Conservation (phyloP, 2,113 vertebrate genomes). For the Microtus montanus region DNA sequence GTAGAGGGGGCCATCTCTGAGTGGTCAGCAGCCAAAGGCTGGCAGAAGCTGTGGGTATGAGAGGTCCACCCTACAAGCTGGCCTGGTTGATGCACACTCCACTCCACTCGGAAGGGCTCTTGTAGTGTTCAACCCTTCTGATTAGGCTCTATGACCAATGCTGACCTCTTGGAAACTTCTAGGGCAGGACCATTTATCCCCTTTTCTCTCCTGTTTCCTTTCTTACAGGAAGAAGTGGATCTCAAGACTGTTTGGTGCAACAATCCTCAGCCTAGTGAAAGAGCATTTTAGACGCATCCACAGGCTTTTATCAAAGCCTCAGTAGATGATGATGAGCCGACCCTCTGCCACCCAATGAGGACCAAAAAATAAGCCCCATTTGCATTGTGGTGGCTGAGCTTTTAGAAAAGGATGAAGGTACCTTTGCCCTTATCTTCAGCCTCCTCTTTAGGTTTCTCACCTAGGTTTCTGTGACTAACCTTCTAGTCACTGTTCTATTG, state of each 20-base stretch:
- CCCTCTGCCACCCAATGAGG: neutral
- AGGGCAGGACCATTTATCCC: neutral
- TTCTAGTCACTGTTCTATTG: neutral
- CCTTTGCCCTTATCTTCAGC: neutral
- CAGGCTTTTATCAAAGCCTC: neutral
- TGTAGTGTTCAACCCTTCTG: neutral
- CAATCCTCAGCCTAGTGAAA: neutral
- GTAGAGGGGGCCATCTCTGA: neutral
- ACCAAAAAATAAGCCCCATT: neutral
- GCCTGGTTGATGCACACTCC: fast-evolving
- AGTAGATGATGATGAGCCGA: neutral
- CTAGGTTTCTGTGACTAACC: neutral
- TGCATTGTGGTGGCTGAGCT: no score
- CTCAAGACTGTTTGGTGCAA: neutral
- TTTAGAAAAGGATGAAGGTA: neutral
- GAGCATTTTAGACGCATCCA: neutral
- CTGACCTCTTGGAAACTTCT: neutral
- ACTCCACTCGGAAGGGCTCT: neutral
- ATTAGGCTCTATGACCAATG: neutral
- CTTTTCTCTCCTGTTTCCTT: neutral
- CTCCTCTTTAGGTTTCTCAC: neutral
- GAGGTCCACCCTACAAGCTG: neutral
- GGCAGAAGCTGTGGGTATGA: neutral
- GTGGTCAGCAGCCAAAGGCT: neutral
- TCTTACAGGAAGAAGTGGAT: neutral